phyloP scores from a whole-genome alignment of 2,797 vertebrate species.

The Oreochromis mossambicus region DNA sequence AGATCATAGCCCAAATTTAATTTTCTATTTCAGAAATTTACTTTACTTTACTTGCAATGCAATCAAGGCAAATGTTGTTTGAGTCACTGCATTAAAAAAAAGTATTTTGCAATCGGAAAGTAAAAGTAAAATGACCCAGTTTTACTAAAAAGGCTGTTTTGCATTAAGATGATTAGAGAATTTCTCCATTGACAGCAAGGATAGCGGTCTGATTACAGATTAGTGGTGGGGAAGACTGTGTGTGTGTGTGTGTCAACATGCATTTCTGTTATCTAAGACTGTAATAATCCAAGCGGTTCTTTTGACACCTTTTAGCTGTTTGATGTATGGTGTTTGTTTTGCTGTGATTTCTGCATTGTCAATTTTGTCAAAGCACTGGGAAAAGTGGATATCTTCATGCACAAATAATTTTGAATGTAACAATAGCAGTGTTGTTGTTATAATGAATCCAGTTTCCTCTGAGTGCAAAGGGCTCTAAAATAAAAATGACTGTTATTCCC shows the following conservation, averaged over 20 bases:
- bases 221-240: slow-evolving; percentile 8
- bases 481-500: neutral
- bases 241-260: slow-evolving; percentile 52
- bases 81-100: slow-evolving; percentile 49
- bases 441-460: neutral
- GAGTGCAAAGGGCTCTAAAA: neutral
- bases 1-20: slow-evolving; percentile 47
- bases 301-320: slow-evolving; percentile 67
- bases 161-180: slow-evolving; percentile 74
- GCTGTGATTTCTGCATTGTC: neutral
- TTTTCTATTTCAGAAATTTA: slow-evolving; percentile 61
- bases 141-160: slow-evolving; percentile 65
- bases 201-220: slow-evolving; percentile 76
- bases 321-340: slow-evolving; percentile 46
- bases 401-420: slow-evolving; percentile 17
- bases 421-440: neutral
- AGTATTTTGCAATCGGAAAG: slow-evolving; percentile 64
- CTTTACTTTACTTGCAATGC: neutral
- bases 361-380: slow-evolving; percentile 8
- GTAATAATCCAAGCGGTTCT: slow-evolving; percentile 78
- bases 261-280: slow-evolving; percentile 60
- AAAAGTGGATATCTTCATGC: slow-evolving; percentile 13
- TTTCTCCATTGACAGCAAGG: slow-evolving; percentile 67
- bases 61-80: neutral
- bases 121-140: slow-evolving; percentile 71